A percentile compares a stretch with the other conserved stretches of the same genome.
Evolutionary conservation across 2,888 invertebrate species (phyloP).

Genomic region (Agrotis puta): DNA sequence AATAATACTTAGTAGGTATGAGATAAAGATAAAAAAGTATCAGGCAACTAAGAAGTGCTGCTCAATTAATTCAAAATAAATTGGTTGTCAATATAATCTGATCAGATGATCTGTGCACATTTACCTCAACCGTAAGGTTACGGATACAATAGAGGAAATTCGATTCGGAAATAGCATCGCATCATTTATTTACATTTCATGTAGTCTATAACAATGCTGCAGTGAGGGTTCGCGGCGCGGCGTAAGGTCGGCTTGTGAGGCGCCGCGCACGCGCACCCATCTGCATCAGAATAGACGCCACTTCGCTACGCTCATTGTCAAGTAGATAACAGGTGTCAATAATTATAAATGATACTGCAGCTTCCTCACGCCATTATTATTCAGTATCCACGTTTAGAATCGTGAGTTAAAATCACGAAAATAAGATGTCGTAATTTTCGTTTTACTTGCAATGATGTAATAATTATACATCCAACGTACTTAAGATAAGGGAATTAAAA

Average conservation of each 20-base stretch:
- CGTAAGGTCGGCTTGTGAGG: conserved; percentile 57
- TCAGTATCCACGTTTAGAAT: conserved; percentile 34
- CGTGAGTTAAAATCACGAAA: conserved; percentile 61
- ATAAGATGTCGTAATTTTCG: conserved; percentile 8
- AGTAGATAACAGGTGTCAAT: conserved; percentile 52
- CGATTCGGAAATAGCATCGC: conserved; percentile 69
- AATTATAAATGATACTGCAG: conserved; percentile 54
- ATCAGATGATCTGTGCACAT: conserved; percentile 41
- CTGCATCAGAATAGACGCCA: conserved; percentile 78
- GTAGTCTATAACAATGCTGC: conserved; percentile 42
- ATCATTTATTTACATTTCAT: conserved; percentile 64
- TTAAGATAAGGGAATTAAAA: too few relatives aligned
- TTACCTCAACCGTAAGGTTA: conserved; percentile 71
- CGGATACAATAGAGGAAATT: conserved; percentile 72
- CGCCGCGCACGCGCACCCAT: conserved; percentile 71
- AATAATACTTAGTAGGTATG: too few relatives aligned
- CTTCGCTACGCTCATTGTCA: conserved; percentile 64
- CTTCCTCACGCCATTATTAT: conserved; percentile 56
- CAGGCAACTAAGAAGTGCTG: too few relatives aligned
- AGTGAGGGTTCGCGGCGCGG: conserved; percentile 33
- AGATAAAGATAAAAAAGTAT: too few relatives aligned
- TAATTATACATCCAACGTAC: neutral
- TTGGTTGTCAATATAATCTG: conserved; percentile 26
- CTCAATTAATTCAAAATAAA: too few relatives aligned
- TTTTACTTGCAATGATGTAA: conserved; percentile 6